phyloP scores from a whole-genome alignment of 35 echinoderm and acorn worm genomes.

The Apostichopus californicus region DNA sequence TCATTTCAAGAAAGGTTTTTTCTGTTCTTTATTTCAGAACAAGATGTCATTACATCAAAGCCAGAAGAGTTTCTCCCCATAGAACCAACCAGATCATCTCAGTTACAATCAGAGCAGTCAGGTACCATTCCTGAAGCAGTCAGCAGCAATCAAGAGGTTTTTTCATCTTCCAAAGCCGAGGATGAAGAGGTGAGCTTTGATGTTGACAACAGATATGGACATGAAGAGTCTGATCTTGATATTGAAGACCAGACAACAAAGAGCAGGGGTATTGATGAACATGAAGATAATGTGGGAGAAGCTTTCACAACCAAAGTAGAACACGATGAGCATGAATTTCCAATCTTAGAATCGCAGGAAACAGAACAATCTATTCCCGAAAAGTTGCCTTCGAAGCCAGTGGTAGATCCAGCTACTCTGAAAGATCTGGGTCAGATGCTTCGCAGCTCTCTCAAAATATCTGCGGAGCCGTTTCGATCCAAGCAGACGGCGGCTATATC shows the following conservation, averaged over 20 bases:
- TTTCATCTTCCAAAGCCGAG: neutral
- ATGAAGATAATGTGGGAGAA: neutral
- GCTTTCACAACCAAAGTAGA: neutral
- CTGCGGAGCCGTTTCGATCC: neutral
- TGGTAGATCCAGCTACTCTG: constrained; percentile 41
- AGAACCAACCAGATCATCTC: neutral
- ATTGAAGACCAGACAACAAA: neutral
- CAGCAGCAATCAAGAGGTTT: neutral
- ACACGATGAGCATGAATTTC: neutral
- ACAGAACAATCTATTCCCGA: neutral
- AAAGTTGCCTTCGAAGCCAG: neutral
- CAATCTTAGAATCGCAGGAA: constrained; percentile 26
- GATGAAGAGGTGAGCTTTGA: neutral
- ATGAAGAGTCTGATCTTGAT: neutral
- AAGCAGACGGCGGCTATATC: constrained; percentile 45
- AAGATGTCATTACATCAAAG: too few species aligned
- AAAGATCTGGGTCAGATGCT: constrained; percentile 41
- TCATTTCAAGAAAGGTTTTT: too few species aligned
- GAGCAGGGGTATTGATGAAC: neutral
- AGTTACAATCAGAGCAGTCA: neutral
- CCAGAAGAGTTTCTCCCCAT: neutral
- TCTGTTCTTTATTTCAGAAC: too few species aligned
- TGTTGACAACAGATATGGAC: too few species aligned
- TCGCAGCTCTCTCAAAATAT: constrained; percentile 29
- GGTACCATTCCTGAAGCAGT: neutral